Percentiles rank a stretch among this genome's conserved stretches.
phyloP scores from a whole-genome alignment of 2,113 vertebrate genomes.

The Hoplias malabaricus region DNA sequence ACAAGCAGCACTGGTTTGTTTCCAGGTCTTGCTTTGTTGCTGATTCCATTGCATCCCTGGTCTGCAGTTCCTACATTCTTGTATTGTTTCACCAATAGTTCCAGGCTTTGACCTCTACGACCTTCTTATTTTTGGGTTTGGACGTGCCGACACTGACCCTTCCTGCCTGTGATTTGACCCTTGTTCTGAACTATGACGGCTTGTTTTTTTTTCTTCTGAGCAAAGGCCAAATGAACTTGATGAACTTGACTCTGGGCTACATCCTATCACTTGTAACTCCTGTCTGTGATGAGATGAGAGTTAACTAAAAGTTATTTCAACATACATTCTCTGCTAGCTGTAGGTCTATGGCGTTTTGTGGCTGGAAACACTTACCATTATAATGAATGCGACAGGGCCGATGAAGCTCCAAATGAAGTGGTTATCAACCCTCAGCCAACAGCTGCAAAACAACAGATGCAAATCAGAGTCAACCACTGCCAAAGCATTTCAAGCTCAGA shows the following conservation, averaged over 20 bases:
- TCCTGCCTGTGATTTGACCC: background rate
- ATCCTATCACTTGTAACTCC: background rate
- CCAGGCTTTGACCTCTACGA: background rate
- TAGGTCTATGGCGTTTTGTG: background rate
- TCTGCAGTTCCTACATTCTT: background rate
- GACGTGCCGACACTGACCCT: background rate
- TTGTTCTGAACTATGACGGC: background rate
- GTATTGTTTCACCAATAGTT: background rate
- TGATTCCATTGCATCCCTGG: background rate
- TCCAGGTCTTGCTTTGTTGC: background rate
- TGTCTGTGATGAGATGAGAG: background rate
- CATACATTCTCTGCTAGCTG: background rate
- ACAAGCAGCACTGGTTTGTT: background rate
- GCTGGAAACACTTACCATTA: constrained; percentile 82
- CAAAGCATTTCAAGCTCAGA: constrained; percentile 44
- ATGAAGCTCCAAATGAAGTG: constrained; percentile 99
- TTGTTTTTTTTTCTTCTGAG: background rate
- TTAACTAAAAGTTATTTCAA: background rate
- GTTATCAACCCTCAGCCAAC: constrained; percentile 97
- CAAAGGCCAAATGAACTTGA: background rate
- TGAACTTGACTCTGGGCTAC: background rate
- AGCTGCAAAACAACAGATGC: constrained; percentile 71
- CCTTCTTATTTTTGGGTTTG: constrained; percentile 3
- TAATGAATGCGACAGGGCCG: constrained; percentile 91
- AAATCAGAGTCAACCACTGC: constrained; percentile 48